A percentile compares a stretch with the other conserved stretches of the same genome.
phyloP scores from a whole-genome alignment of 2,113 vertebrate genomes.

The Bujurquina vittata region DNA sequence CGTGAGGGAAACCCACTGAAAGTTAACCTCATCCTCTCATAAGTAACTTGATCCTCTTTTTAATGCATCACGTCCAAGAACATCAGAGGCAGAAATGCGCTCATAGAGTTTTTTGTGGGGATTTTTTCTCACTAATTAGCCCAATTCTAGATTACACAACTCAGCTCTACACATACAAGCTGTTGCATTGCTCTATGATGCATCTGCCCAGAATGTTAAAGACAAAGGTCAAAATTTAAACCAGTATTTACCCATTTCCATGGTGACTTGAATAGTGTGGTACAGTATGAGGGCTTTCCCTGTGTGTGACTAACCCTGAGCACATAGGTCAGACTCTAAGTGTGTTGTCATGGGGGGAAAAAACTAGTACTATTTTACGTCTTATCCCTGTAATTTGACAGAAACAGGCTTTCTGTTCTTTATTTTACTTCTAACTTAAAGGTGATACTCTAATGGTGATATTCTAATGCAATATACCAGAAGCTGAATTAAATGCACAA shows the following conservation, averaged over 20 bases:
- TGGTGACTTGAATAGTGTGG: background rate
- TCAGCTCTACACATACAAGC: background rate
- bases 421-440: too few relatives aligned
- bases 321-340: conserved; percentile 1
- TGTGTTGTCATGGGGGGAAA: background rate
- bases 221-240: background rate
- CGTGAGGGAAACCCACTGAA: conserved; percentile 52
- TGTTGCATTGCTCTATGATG: background rate
- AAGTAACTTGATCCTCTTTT: conserved; percentile 34
- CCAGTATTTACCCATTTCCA: background rate
- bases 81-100: background rate
- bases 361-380: background rate
- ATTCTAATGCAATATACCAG: background rate
- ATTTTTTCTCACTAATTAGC: background rate
- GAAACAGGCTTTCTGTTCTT: too few relatives aligned
- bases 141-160: conserved; percentile 21
- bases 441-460: too few relatives aligned
- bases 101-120: background rate
- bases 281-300: background rate
- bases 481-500: too few relatives aligned
- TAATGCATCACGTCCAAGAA: conserved; percentile 31
- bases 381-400: too few relatives aligned
- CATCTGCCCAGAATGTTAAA: background rate
- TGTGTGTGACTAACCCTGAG: background rate
- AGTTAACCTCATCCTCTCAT: conserved; percentile 55